A percentile compares a stretch with the other conserved stretches of the same genome.
These are phyloP conservation scores for Prosapia bicincta DNA, from an alignment of 2,888 invertebrate species.

Conservation along the genomic window DNA sequence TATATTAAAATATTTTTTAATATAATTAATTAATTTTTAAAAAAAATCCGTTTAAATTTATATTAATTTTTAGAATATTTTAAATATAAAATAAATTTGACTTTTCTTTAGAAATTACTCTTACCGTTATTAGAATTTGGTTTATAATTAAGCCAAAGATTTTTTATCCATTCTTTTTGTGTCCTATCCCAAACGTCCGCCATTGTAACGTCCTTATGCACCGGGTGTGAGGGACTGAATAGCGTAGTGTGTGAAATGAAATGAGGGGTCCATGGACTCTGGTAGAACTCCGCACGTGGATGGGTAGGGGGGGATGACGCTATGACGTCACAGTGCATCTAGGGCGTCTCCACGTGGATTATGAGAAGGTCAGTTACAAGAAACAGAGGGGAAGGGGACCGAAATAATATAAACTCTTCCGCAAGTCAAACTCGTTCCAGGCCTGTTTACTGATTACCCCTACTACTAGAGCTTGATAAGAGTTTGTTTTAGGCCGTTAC, in stretches of 20 bases:
- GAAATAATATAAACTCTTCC: too few species aligned
- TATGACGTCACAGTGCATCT: slow-evolving; percentile 29
- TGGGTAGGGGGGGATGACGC: slow-evolving; percentile 35
- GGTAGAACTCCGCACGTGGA: slow-evolving; percentile 17
- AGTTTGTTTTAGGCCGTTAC: too few species aligned
- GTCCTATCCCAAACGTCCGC: slow-evolving; percentile 39
- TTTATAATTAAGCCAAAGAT: slow-evolving; percentile 47
- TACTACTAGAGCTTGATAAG: too few species aligned
- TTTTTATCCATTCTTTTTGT: slow-evolving; percentile 52
- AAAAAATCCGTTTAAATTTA: too few species aligned
- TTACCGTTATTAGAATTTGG: slow-evolving; percentile 41
- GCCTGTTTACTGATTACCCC: too few species aligned
- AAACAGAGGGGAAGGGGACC: not conserved
- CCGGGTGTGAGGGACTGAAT: slow-evolving; percentile 16
- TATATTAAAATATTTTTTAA: slow-evolving; percentile 31
- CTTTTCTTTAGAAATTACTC: slow-evolving; percentile 20
- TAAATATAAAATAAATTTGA: slow-evolving; percentile 8
- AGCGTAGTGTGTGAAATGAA: too few species aligned
- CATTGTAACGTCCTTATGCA: slow-evolving; percentile 27
- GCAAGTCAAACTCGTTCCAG: too few species aligned
- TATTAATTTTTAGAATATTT: too few species aligned
- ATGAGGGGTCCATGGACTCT: slow-evolving; percentile 17
- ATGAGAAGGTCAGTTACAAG: slow-evolving; percentile 25
- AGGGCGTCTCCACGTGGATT: slow-evolving; percentile 37
- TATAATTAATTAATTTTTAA: too few species aligned